Percentiles rank a stretch among this genome's conserved stretches.
Conservation (phyloP, 2,888 invertebrate genomes). For the Agrochola lota region DNA sequence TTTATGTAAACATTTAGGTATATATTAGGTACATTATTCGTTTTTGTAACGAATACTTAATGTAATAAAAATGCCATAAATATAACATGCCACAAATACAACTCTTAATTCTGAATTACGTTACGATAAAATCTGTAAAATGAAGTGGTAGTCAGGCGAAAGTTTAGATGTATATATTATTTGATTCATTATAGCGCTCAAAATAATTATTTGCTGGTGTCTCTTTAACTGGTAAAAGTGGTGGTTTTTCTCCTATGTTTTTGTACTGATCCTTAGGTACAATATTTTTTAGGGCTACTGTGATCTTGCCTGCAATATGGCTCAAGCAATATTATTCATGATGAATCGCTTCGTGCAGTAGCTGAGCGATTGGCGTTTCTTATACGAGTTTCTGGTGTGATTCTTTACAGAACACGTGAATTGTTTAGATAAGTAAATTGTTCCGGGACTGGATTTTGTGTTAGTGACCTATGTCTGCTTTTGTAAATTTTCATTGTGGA, state of each 20-base stretch:
- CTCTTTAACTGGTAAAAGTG: background rate
- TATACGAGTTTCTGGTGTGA: background rate
- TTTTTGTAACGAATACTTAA: background rate
- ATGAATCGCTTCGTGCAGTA: background rate
- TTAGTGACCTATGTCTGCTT: background rate
- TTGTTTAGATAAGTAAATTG: background rate
- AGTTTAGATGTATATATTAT: background rate
- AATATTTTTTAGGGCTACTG: background rate
- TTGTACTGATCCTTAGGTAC: background rate
- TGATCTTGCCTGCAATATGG: background rate
- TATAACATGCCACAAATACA: background rate
- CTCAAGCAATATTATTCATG: background rate
- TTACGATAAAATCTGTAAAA: slow-evolving; percentile 5
- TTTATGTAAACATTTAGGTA: background rate
- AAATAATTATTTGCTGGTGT: background rate
- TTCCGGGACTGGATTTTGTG: background rate
- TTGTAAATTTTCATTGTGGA: no score
- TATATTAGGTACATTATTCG: background rate
- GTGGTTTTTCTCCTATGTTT: background rate
- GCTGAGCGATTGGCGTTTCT: background rate
- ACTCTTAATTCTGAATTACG: background rate
- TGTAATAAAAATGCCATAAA: background rate
- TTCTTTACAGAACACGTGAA: background rate
- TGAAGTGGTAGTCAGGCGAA: background rate
- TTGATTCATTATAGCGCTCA: background rate